Evolutionary conservation across 2,888 invertebrate genomes (phyloP).

Genomic region (Machimus rusticus): DNA sequence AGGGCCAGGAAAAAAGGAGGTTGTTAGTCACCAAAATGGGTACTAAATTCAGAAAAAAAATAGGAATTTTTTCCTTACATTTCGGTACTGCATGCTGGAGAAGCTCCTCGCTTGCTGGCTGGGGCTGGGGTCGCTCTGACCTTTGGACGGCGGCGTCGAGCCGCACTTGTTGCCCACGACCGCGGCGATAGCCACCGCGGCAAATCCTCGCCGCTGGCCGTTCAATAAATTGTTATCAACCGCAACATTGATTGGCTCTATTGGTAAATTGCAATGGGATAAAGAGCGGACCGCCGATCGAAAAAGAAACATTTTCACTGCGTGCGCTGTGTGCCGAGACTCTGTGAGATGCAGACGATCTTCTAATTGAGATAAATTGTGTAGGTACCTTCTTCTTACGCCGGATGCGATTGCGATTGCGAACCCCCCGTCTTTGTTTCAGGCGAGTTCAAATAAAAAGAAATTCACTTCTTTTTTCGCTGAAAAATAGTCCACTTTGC

Average conservation of each 20-base stretch:
- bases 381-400: background rate
- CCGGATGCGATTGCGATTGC: no score
- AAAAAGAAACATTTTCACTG: background rate
- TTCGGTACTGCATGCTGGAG: slow-evolving; percentile 38
- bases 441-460: background rate
- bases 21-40: background rate
- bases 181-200: slow-evolving; percentile 36
- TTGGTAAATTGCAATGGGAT: slow-evolving; percentile 12
- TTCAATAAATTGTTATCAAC: background rate
- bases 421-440: background rate
- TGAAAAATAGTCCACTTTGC: background rate
- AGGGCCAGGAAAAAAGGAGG: background rate
- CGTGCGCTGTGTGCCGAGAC: background rate
- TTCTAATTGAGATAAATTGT: background rate
- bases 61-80: slow-evolving; percentile 28
- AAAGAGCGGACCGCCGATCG: background rate
- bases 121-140: background rate
- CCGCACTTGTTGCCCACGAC: background rate
- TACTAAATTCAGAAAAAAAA: slow-evolving; percentile 1
- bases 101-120: slow-evolving; percentile 37
- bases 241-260: slow-evolving; percentile 6
- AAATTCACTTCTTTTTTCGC: background rate
- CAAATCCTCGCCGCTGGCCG: slow-evolving; percentile 22
- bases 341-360: background rate
- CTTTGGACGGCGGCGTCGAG: background rate